Evolutionary conservation across 2,888 invertebrate species (phyloP).

Genomic region (Trachelus stipa): DNA sequence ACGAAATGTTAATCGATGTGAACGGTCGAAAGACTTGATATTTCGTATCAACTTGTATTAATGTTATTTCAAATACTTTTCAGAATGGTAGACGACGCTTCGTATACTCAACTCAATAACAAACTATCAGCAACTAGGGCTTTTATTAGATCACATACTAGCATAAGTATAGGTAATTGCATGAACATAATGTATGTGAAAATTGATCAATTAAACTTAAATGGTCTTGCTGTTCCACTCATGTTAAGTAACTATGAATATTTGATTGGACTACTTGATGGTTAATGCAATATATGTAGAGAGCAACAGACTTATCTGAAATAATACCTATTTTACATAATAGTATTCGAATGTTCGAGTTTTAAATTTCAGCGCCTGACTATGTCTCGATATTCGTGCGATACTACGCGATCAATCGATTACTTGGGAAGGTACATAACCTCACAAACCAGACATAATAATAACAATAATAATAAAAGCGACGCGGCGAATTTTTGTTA

Average conservation of each 20-base stretch:
- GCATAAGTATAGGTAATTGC: neutral
- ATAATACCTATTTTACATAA: neutral
- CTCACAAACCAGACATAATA: constrained; percentile 31
- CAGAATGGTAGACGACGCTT: neutral
- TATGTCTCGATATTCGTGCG: neutral
- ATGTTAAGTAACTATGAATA: neutral
- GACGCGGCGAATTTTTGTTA: constrained; percentile 55
- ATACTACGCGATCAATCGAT: constrained; percentile 13
- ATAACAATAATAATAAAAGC: constrained; percentile 56
- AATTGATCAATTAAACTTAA: neutral
- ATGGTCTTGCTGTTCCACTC: neutral
- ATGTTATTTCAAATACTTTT: neutral
- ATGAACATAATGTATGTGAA: neutral
- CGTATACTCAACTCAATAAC: neutral
- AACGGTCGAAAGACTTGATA: neutral
- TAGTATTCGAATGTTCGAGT: neutral
- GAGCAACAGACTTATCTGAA: neutral
- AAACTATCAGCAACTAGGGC: neutral
- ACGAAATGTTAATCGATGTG: neutral
- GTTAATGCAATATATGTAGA: neutral
- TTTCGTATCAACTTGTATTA: neutral
- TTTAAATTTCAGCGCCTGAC: neutral
- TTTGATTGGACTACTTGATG: neutral
- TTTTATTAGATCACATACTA: neutral
- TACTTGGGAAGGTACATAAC: constrained; percentile 41